Base-by-base conservation (phyloP, 1,140 invertebrate genomes). In the Aleiodes sp. region DNA sequence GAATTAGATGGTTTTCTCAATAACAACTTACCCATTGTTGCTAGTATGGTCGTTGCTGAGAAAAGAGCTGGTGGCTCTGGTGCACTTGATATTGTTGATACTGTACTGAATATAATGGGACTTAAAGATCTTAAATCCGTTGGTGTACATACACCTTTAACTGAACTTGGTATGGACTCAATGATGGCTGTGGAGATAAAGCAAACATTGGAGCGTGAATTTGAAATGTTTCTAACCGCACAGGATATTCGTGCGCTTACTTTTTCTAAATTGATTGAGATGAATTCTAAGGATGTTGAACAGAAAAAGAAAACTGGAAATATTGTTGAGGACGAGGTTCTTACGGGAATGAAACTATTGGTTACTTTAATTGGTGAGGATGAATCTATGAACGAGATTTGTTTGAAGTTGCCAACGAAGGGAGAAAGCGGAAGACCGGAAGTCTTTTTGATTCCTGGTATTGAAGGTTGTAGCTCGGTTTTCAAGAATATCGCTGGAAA, bases 111-210 rank as follows among this genome's bases (percentile, higher is more conserved):
- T 60, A 88, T 88, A 41, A 83, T 88, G 77, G 81, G 86, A 24
- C 59, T 88, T 0, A 85, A 85, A 63, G 85, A 89, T 74, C 67
- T 88, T 24, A 88, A 88, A 41, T 86, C 87, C 1, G 80, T 94
- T 0, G 90, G 90, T 73, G 81, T 87, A 26, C 88, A 91, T 64
- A 87, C 88, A 0, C 90, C 89, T 0, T 82, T 95, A 4, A 90
- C 89, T n/a, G 94, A 95, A 76, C 83, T 95, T 2, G 94, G 94
- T 19, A 90, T 95, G 84, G 93, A 95, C 75, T 94, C 92, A 0
- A 89, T 94, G 82, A 94, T 94, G 92, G 91, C 90, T 14, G 90
- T 94, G 0, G 93, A 95, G 82, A 92, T 95, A 41, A 93, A 94
- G 76, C 92, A 94, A 75, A 90, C 89, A 0, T 76, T 95, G 0